Conservation (phyloP, 2,113 vertebrate genomes). For the Kobus ellipsiprymnus region DNA sequence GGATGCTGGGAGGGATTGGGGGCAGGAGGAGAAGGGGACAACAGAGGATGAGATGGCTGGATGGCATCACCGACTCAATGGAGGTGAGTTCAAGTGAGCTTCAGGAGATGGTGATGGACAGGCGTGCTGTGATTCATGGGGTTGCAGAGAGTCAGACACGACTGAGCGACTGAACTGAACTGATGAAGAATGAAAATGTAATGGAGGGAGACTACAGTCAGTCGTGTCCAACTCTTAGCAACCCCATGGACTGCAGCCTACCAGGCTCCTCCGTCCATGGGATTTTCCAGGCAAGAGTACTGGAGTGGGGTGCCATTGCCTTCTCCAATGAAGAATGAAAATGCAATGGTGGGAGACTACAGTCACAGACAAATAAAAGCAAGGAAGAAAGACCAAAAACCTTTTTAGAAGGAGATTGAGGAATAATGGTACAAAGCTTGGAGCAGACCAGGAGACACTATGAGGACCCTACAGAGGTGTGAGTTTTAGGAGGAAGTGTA, state of each 20-base stretch:
- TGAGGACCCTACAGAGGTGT: not conserved
- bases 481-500: not conserved
- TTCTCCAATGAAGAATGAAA: not conserved
- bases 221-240: accelerated
- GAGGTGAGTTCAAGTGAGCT: no score
- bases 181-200: not conserved
- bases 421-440: not conserved
- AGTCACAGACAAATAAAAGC: not conserved
- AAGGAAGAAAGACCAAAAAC: not conserved
- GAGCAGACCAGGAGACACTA: not conserved
- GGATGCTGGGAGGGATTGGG: no score
- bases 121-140: accelerated
- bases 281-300: no score
- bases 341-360: not conserved
- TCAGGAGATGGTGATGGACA: no score
- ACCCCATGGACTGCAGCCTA: no score
- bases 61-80: no score
- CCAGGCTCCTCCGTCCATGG: no score
- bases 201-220: not conserved
- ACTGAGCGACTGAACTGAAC: no score
- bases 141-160: no score
- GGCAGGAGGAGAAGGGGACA: no score
- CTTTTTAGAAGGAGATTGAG: not conserved
- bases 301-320: no score
- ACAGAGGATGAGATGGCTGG: no score